Percentiles rank a stretch among this genome's conserved stretches.
phyloP scores from a whole-genome alignment of 2,797 vertebrate genomes.

The Orientallactaga sibirica region DNA sequence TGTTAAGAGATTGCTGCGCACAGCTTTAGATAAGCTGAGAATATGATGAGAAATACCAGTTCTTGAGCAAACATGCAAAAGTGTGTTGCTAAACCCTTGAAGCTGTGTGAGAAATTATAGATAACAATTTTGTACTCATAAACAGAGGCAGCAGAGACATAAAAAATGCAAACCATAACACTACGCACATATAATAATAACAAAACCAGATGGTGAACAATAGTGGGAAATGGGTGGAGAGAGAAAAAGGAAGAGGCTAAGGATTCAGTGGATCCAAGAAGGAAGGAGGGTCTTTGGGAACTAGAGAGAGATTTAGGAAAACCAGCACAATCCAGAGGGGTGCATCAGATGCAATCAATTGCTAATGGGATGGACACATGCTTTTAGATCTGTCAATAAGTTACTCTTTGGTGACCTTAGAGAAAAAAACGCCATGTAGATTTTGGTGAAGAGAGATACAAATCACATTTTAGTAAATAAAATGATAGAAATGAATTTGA shows the following conservation, averaged over 20 bases:
- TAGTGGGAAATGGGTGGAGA: background rate
- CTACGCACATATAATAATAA: conserved; percentile 39
- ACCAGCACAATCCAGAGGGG: background rate
- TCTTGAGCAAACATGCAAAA: conserved; percentile 38
- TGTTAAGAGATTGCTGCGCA: background rate
- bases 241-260: background rate
- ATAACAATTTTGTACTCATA: conserved; percentile 26
- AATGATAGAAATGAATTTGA: conserved; percentile 37
- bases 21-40: background rate
- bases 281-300: background rate
- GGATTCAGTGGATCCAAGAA: conserved; percentile 12
- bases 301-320: background rate
- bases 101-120: conserved; percentile 14
- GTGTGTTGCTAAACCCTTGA: conserved; percentile 11
- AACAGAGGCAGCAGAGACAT: conserved; percentile 25
- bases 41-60: conserved; percentile 16
- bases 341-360: background rate
- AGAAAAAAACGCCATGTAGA: background rate
- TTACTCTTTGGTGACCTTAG: background rate
- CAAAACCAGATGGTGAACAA: background rate
- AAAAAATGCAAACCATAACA: conserved; percentile 42
- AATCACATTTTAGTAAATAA: conserved; percentile 17
- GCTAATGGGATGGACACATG: background rate
- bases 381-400: conserved; percentile 13
- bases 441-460: background rate